Evolutionary conservation across 30 jellyfish, hydroid and myxozoan species (phyloP).

Genomic region (Hydractinia symbiolongicarpus): DNA sequence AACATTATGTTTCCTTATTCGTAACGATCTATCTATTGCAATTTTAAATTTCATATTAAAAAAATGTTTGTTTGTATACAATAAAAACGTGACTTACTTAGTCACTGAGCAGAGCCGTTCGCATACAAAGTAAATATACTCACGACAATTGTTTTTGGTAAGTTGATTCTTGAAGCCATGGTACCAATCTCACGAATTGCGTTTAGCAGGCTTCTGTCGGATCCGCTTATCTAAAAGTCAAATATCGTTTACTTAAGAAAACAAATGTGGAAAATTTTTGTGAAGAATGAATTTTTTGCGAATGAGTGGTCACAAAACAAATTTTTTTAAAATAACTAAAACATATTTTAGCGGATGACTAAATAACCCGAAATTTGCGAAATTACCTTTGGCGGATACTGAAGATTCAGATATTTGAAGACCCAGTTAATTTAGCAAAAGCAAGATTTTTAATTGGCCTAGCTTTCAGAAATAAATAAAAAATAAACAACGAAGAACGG

Average conservation of each 20-base stretch:
- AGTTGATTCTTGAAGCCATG: conserved; percentile 93
- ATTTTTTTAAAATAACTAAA: too few species aligned
- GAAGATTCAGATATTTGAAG: background rate
- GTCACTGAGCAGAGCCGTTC: background rate
- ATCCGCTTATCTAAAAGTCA: conserved; percentile 72
- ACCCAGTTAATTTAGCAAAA: background rate
- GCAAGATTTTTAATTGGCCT: too few species aligned
- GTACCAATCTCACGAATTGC: conserved; percentile 82
- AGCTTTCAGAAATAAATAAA: too few species aligned
- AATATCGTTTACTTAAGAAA: background rate
- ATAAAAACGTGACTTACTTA: background rate
- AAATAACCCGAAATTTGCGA: too few species aligned
- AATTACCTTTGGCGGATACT: too few species aligned
- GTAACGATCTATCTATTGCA: too few species aligned
- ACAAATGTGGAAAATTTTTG: background rate
- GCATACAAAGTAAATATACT: background rate
- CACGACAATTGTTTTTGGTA: conserved; percentile 56
- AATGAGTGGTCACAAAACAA: background rate
- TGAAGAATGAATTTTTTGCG: background rate
- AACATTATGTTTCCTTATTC: too few species aligned
- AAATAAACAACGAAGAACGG: too few species aligned
- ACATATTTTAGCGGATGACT: too few species aligned
- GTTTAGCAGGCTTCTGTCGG: conserved; percentile 82
- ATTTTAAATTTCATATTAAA: too few species aligned
- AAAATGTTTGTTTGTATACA: background rate